These are phyloP conservation scores for Acleris literana DNA, from an alignment of 2,888 invertebrate species.

Conservation along the genomic window DNA sequence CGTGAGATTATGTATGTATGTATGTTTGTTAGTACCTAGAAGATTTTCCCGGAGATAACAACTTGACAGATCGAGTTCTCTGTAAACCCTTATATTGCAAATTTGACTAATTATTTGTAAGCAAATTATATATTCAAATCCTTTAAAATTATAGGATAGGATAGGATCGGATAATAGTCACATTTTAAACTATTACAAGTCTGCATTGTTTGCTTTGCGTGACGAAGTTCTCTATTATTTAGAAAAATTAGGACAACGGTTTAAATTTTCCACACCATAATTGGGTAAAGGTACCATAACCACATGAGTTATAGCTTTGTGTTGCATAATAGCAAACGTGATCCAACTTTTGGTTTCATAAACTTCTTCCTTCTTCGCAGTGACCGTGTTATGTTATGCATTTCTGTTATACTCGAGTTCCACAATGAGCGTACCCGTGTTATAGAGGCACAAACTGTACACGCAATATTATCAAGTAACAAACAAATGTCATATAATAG, in stretches of 20 bases:
- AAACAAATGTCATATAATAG: slow-evolving; percentile 29
- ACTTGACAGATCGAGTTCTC: too few species aligned
- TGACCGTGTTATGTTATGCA: slow-evolving; percentile 61
- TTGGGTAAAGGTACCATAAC: slow-evolving; percentile 11
- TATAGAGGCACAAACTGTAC: slow-evolving; percentile 32
- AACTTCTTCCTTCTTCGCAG: slow-evolving; percentile 49
- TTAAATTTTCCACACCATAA: slow-evolving; percentile 3
- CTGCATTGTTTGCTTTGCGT: too few species aligned
- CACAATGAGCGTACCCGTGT: slow-evolving; percentile 49
- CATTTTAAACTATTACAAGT: too few species aligned
- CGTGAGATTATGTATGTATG: too few species aligned
- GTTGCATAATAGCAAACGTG: slow-evolving; percentile 21
- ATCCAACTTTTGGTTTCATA: slow-evolving; percentile 43
- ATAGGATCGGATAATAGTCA: too few species aligned
- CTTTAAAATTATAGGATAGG: too few species aligned
- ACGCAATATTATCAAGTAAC: slow-evolving; percentile 25
- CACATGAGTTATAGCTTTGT: slow-evolving; percentile 20
- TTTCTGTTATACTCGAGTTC: slow-evolving; percentile 58
- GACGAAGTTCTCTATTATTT: not conserved
- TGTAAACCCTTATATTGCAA: too few species aligned
- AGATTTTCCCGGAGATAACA: too few species aligned
- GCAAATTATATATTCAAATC: too few species aligned
- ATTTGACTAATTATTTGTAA: too few species aligned
- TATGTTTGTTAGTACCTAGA: too few species aligned
- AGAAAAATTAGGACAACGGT: slow-evolving; percentile 10